These are phyloP conservation scores for Silurus glanis DNA, from an alignment of 2,113 vertebrate genomes.

Conservation along the genomic window DNA sequence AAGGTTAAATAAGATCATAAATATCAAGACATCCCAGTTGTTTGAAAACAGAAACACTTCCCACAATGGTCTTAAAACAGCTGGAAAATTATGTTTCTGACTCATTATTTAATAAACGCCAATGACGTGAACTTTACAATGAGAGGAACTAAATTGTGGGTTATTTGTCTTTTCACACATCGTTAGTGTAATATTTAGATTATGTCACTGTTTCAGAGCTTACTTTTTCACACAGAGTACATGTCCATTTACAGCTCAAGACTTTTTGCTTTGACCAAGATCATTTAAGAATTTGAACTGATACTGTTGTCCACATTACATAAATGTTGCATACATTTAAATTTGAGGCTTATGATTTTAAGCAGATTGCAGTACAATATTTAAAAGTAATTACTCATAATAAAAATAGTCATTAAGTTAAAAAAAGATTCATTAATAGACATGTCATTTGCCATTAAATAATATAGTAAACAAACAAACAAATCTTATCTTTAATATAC, in stretches of 20 bases:
- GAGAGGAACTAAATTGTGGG: background rate
- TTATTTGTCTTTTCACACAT: constrained; percentile 31
- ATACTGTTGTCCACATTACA: background rate
- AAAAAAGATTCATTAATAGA: background rate
- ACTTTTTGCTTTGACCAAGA: constrained; percentile 40
- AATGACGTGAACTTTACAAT: constrained; percentile 8
- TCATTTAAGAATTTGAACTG: constrained; percentile 15
- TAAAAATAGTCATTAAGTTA: background rate
- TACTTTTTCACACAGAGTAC: background rate
- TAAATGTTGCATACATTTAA: background rate
- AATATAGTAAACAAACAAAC: no score
- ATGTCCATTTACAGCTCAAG: constrained; percentile 14
- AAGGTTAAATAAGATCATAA: constrained; percentile 17
- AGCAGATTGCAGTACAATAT: background rate
- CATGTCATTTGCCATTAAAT: no score
- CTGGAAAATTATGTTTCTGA: background rate
- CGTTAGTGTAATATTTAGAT: constrained; percentile 31
- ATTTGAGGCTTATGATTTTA: background rate
- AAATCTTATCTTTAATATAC: no score
- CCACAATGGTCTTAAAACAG: constrained; percentile 1
- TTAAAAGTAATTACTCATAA: background rate
- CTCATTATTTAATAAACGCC: background rate
- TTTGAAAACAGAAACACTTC: constrained; percentile 17
- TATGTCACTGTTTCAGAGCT: background rate
- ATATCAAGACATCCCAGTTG: background rate